A percentile compares a stretch with the other conserved stretches of the same genome.
Conservation (phyloP, 2,797 vertebrate species). For the Lindbergichthys nudifrons region DNA sequence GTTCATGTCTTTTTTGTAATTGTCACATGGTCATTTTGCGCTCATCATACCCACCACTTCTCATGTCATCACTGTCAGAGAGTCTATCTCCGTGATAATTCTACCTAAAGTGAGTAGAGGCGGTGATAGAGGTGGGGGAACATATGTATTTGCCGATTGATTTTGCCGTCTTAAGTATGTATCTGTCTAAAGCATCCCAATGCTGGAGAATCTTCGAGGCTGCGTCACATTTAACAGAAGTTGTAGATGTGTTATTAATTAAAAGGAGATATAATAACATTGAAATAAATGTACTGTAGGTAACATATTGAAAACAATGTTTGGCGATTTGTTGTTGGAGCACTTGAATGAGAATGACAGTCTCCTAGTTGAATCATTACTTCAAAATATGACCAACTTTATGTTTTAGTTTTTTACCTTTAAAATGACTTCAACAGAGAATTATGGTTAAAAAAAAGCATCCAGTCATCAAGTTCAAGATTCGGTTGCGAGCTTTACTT, state of each 20-base stretch:
- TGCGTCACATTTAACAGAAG: not conserved
- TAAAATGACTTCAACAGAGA: not conserved
- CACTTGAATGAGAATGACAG: not conserved
- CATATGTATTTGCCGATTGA: constrained; percentile 37
- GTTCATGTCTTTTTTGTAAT: constrained; percentile 45
- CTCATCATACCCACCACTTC: constrained; percentile 23
- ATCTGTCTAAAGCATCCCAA: constrained; percentile 54
- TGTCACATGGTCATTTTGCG: constrained; percentile 33
- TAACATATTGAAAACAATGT: too few species aligned
- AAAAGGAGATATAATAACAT: not conserved
- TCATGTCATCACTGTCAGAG: constrained; percentile 30
- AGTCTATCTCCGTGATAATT: constrained; percentile 13
- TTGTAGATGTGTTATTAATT: constrained; percentile 3
- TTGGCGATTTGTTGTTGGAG: too few species aligned
- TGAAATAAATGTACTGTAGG: too few species aligned
- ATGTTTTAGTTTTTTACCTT: too few species aligned
- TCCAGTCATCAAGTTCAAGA: not conserved
- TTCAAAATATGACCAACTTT: constrained; percentile 13
- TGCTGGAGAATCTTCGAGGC: constrained; percentile 25
- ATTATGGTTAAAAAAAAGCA: not conserved
- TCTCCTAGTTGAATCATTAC: constrained; percentile 9
- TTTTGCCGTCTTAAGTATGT: constrained; percentile 26
- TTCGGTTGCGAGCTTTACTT: not conserved
- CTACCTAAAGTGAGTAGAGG: constrained; percentile 26
- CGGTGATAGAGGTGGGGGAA: constrained; percentile 13